Evolutionary conservation across 2,888 invertebrate genomes (phyloP).

Genomic region (Cataglyphis altisquamis): DNA sequence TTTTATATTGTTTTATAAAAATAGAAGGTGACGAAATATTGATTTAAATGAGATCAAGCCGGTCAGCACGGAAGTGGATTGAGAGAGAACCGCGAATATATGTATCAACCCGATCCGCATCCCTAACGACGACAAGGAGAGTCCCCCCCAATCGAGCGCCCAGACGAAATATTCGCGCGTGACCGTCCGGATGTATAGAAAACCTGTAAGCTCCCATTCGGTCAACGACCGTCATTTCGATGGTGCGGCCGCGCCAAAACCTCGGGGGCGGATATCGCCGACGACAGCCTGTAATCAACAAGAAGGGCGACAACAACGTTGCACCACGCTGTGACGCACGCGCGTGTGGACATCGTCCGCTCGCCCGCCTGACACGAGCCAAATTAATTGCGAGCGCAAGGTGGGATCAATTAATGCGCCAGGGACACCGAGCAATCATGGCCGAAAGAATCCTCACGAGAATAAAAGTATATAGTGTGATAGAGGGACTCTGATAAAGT

Average conservation of each 20-base stretch:
- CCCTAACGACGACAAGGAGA: slow-evolving; percentile 34
- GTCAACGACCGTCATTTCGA: slow-evolving; percentile 49
- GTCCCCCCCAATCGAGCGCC: slow-evolving; percentile 6
- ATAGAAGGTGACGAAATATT: neutral
- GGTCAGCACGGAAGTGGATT: slow-evolving; percentile 13
- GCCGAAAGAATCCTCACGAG: slow-evolving; percentile 43
- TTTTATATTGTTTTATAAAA: slow-evolving; percentile 5
- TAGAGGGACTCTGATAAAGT: neutral
- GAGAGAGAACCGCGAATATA: slow-evolving; percentile 2
- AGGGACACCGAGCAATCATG: slow-evolving; percentile 32
- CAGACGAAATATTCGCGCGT: slow-evolving; percentile 37
- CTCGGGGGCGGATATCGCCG: slow-evolving; percentile 53
- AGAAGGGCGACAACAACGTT: slow-evolving; percentile 51
- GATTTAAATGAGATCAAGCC: slow-evolving; percentile 18
- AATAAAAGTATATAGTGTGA: slow-evolving; percentile 16
- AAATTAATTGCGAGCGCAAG: slow-evolving; percentile 52
- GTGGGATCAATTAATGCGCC: slow-evolving; percentile 49
- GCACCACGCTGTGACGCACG: slow-evolving; percentile 45
- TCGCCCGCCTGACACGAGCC: slow-evolving; percentile 39
- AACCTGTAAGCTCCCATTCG: slow-evolving; percentile 50
- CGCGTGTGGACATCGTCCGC: slow-evolving; percentile 46
- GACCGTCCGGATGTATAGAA: slow-evolving; percentile 30
- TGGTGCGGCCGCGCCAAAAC: slow-evolving; percentile 46
- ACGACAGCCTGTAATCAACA: slow-evolving; percentile 56
- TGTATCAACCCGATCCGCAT: slow-evolving; percentile 41